phyloP scores from a whole-genome alignment of 1,140 invertebrate species.

The Philaenus spumarius region DNA sequence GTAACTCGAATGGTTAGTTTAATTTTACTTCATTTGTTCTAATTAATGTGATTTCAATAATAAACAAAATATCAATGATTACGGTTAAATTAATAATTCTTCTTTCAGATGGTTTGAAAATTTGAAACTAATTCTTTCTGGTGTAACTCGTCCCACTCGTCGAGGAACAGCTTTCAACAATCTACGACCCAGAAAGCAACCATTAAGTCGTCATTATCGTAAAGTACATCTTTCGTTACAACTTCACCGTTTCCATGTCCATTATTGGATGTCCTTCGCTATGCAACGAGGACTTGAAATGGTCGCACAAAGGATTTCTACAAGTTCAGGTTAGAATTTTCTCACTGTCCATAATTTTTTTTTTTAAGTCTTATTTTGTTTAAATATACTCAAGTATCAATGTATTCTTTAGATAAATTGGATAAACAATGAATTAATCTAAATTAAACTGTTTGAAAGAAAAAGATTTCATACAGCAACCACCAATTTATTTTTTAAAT shows the following conservation, averaged over 20 bases:
- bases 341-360: too few species aligned
- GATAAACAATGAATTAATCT: too few species aligned
- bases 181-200: constrained; percentile 73
- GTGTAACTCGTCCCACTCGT: constrained; percentile 87
- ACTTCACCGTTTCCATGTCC: constrained; percentile 86
- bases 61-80: background rate
- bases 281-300: constrained; percentile 92
- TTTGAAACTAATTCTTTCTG: constrained; percentile 91
- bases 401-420: too few species aligned
- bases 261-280: constrained; percentile 98
- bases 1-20: too few species aligned
- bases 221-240: constrained; percentile 78
- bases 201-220: constrained; percentile 89
- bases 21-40: background rate
- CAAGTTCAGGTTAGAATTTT: constrained; percentile 56
- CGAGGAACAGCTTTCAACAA: constrained; percentile 85
- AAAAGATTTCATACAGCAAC: too few species aligned
- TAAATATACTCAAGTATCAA: too few species aligned
- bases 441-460: too few species aligned
- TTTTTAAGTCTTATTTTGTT: too few species aligned
- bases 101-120: constrained; percentile 83
- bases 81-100: constrained; percentile 7
- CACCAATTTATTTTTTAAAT: too few species aligned
- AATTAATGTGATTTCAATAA: background rate
- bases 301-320: constrained; percentile 75